phyloP scores from a whole-genome alignment of 1,140 invertebrate species.

The Macrosteles quadrilineatus region DNA sequence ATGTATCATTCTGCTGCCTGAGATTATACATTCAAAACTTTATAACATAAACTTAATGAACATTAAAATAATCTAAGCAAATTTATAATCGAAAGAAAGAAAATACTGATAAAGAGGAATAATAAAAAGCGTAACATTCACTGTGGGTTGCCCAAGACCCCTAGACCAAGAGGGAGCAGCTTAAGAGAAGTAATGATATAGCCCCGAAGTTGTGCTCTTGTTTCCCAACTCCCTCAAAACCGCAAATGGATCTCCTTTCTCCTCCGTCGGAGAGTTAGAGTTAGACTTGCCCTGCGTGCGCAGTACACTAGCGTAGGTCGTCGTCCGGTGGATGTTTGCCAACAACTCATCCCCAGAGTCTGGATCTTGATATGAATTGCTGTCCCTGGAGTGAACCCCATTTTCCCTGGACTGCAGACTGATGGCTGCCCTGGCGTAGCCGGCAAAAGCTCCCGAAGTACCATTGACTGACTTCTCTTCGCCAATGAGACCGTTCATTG shows the following conservation, averaged over 20 bases:
- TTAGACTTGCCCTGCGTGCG: slow-evolving; percentile 15
- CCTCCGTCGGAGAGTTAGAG: slow-evolving; percentile 19
- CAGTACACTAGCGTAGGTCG: slow-evolving; percentile 29
- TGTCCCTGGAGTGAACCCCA: background rate
- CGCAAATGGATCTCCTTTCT: slow-evolving; percentile 37
- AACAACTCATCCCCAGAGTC: slow-evolving; percentile 32
- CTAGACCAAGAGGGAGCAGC: background rate
- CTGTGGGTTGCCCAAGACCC: too few species aligned
- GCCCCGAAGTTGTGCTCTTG: slow-evolving; percentile 31
- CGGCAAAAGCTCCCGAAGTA: slow-evolving; percentile 43
- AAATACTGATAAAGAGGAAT: too few species aligned
- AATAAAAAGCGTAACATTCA: too few species aligned
- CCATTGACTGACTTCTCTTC: slow-evolving; percentile 45
- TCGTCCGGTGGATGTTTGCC: slow-evolving; percentile 30
- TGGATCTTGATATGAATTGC: background rate
- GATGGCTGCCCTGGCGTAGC: slow-evolving; percentile 44
- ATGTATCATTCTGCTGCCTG: too few species aligned
- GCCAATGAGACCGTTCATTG: slow-evolving; percentile 29
- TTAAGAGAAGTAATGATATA: slow-evolving; percentile 41
- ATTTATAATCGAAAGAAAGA: too few species aligned
- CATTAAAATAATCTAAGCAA: too few species aligned
- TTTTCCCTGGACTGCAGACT: slow-evolving; percentile 34
- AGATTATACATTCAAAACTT: too few species aligned
- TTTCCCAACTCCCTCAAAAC: slow-evolving; percentile 36
- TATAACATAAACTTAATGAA: too few species aligned